Evolutionary conservation across 1,140 invertebrate genomes (phyloP).

Genomic region (Caerostris darwini): DNA sequence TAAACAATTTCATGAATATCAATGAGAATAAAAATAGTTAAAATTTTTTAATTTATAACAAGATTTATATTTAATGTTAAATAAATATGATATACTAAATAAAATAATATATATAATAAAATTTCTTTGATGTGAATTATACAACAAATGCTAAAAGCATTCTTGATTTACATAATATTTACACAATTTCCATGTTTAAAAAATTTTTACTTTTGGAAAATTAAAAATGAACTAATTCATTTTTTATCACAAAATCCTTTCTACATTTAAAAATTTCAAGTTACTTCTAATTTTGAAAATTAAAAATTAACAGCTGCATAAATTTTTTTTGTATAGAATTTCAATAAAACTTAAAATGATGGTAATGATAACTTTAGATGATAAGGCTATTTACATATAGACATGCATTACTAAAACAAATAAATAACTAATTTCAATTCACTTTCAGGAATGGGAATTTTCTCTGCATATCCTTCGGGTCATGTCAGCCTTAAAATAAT

Average conservation of each 20-base stretch:
- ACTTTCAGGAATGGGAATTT: neutral
- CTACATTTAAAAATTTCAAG: neutral
- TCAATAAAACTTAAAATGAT: neutral
- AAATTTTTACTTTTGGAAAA: neutral
- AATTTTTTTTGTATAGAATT: neutral
- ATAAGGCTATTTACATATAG: conserved; percentile 44
- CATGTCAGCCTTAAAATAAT: conserved; percentile 66
- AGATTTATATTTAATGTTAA: too few species aligned
- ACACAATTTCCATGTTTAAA: too few species aligned
- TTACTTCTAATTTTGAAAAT: neutral
- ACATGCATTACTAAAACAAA: conserved; percentile 11
- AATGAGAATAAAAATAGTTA: too few species aligned
- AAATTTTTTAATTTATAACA: too few species aligned
- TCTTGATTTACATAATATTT: too few species aligned
- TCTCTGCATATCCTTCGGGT: conserved; percentile 75
- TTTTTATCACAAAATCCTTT: neutral
- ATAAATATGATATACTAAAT: too few species aligned
- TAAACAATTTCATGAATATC: too few species aligned
- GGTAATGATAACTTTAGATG: neutral
- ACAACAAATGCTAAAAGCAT: too few species aligned
- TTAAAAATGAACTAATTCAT: neutral
- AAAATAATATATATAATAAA: too few species aligned
- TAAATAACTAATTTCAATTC: neutral
- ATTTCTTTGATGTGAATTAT: too few species aligned
- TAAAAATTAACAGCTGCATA: neutral